phyloP scores from a whole-genome alignment of 2,113 vertebrate species.

The Trogon melanurus region DNA sequence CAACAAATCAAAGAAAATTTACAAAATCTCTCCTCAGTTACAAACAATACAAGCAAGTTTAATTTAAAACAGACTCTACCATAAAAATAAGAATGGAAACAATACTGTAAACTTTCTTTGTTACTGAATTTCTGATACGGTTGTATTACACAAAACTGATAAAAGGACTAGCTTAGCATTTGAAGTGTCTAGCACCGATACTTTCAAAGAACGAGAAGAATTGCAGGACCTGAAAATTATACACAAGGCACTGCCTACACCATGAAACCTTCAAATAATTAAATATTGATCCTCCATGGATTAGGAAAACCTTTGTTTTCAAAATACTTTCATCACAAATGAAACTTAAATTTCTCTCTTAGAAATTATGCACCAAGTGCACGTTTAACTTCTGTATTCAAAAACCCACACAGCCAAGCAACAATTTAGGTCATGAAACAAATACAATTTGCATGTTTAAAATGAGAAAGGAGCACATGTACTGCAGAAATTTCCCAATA shows the following conservation, averaged over 20 bases:
- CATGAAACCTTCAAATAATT: not conserved
- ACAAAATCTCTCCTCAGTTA: not conserved
- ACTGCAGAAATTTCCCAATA: not conserved
- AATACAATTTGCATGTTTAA: not conserved
- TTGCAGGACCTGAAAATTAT: not conserved
- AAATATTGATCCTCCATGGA: not conserved
- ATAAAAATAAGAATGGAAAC: not conserved
- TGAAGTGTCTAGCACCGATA: not conserved
- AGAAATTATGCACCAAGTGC: not conserved
- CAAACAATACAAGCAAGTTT: not conserved
- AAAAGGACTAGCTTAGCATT: not conserved
- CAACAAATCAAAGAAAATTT: not conserved
- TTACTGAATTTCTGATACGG: not conserved
- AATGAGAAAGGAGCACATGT: not conserved
- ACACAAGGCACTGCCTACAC: accelerated
- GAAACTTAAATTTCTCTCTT: not conserved
- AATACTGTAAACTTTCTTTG: not conserved
- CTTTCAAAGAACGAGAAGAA: not conserved
- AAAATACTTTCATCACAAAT: not conserved
- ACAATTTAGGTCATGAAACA: not conserved
- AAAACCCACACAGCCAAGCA: not conserved
- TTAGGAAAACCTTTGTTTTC: not conserved
- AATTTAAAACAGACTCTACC: not conserved
- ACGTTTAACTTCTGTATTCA: not conserved
- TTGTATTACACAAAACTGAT: not conserved